Conservation (phyloP, 2,797 vertebrate species). For the Sparidentex hasta region DNA sequence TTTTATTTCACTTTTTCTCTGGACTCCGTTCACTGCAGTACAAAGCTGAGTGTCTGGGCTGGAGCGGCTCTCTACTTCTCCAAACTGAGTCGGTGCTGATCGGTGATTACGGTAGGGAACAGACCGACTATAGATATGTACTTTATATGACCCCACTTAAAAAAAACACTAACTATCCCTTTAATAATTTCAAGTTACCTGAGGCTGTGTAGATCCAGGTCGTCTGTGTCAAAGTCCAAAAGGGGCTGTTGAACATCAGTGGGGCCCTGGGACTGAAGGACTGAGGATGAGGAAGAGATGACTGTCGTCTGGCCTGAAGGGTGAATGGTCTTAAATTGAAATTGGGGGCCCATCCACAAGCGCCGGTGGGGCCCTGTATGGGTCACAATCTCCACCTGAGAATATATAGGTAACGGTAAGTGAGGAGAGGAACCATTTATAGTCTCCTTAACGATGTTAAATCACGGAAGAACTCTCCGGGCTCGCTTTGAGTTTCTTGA, state of each 20-base stretch:
- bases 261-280: conserved; percentile 96
- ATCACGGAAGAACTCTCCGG: not conserved
- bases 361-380: conserved; percentile 96
- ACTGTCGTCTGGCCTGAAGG: conserved; percentile 97
- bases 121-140: no score
- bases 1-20: no score
- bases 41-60: no score
- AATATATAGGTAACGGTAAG: not conserved
- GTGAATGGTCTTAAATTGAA: conserved; percentile 99
- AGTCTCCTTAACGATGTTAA: not conserved
- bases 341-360: conserved; percentile 99
- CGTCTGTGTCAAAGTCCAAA: conserved; percentile 96
- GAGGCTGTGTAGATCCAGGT: conserved; percentile 96
- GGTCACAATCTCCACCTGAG: conserved; percentile 98
- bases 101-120: no score
- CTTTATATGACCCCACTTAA: no score
- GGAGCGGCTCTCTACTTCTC: no score
- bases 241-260: conserved; percentile 94
- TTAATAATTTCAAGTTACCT: conserved; percentile 82
- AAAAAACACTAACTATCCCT: no score
- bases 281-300: conserved; percentile 97
- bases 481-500: not conserved
- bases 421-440: not conserved
- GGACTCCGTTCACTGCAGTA: no score
- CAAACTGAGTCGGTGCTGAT: no score